Base-by-base conservation (phyloP, 2,113 vertebrate genomes). In the Rissa tridactyla region DNA sequence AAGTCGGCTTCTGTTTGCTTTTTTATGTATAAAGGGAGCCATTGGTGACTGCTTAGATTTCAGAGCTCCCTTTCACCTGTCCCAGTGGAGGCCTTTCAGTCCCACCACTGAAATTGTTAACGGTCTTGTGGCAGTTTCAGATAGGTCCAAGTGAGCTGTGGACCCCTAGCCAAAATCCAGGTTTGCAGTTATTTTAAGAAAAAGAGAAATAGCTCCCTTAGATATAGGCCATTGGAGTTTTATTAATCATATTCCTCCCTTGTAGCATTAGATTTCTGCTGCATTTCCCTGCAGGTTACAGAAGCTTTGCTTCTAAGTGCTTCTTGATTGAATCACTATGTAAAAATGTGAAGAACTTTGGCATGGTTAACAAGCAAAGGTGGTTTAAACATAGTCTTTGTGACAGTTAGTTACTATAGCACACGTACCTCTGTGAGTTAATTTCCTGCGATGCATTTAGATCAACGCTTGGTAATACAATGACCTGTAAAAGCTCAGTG, bases 141-240 rank as follows among this genome's bases (percentile, higher is more conserved):
- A 26, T 47, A 42, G 80, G 16, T 20, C 8, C 13, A 3, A 32
- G 29, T 61, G 46, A 71, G 19, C 70, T 69, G 26, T 73, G 60
- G 65, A 73, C 65, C 40, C 30, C 32, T 70, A 69, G 55, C 51
- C 49, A 25, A 85, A 68, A 15, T 57, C 51, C 40, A 69, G 34
- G 26, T 57, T 93, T 1, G 3, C 27, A 14, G 29, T 86, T 95
- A 55, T 75, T 88, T 90, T 82, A 91, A 68, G 46, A 78, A 83
- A 77, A 49, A 78, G 44, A 92, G 10, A 89, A 95, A 46, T 42
- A 78, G 11, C 23, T 94, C 49, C 25, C 89, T 73, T 96, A 57
- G 19, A 2, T 52, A 7, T 17, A 49, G 60, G 17, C 20, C 36
- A 32, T 13, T 84, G 70, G 49, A 65, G 15, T 82, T 80, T 47